Conservation (phyloP, 2,113 vertebrate species). For the Rhea americana region DNA sequence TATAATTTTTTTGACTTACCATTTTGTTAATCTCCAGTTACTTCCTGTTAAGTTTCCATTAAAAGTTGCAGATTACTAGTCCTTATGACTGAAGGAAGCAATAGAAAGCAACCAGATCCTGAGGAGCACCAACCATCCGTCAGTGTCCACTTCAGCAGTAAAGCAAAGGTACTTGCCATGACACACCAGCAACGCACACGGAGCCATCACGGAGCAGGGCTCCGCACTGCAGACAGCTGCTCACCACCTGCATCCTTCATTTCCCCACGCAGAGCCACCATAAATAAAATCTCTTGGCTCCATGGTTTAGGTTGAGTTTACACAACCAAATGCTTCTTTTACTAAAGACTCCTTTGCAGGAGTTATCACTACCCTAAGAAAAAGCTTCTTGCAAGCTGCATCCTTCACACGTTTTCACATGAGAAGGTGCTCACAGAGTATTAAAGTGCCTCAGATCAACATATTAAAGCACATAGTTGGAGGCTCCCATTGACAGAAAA, state of each 20-base stretch:
- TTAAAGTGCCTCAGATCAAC: not conserved
- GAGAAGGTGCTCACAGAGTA: not conserved
- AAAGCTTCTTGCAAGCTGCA: not conserved
- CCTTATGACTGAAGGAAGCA: not conserved
- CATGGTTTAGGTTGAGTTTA: not conserved
- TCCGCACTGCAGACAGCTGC: not conserved
- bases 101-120: not conserved
- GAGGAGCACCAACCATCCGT: too few species aligned
- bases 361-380: not conserved
- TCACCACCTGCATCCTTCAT: not conserved
- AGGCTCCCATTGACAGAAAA: not conserved
- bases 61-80: not conserved
- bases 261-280: not conserved
- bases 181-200: fast-evolving
- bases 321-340: not conserved
- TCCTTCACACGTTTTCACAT: not conserved
- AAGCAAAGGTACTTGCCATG: not conserved
- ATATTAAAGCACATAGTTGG: not conserved
- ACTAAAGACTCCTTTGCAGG: not conserved
- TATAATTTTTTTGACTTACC: not conserved
- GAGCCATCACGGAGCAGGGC: not conserved
- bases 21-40: not conserved
- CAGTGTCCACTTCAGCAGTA: not conserved
- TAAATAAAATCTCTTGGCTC: not conserved
- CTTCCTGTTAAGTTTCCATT: not conserved